phyloP scores from a whole-genome alignment of 2,888 invertebrate genomes.

The Pseudanteris insignis region DNA sequence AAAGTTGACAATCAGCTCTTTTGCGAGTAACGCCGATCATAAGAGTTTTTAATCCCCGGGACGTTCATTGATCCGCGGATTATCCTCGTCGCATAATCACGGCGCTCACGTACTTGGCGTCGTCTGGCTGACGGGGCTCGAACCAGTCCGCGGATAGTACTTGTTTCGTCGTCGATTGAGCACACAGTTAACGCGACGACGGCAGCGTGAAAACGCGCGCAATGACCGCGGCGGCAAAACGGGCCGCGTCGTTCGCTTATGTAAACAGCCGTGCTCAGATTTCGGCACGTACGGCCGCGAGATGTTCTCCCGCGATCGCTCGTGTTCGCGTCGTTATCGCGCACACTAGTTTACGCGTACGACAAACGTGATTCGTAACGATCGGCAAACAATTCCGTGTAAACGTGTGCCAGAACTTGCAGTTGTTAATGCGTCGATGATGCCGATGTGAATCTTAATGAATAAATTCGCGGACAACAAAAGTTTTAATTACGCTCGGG shows the following conservation, averaged over 20 bases:
- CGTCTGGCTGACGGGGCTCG: slow-evolving; percentile 1
- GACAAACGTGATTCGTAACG: slow-evolving; percentile 4
- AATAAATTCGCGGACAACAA: too few relatives aligned
- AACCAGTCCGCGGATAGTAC: slow-evolving; percentile 12
- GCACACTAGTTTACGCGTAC: slow-evolving; percentile 5
- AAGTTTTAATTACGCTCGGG: too few relatives aligned
- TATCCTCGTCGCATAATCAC: slow-evolving; percentile 23
- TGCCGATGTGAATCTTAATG: too few relatives aligned
- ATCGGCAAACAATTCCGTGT: slow-evolving; percentile 2
- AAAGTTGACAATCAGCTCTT: too few relatives aligned
- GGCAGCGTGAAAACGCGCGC: slow-evolving; percentile 8
- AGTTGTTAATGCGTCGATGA: too few relatives aligned
- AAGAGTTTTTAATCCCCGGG: too few relatives aligned
- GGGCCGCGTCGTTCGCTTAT: slow-evolving; percentile 8
- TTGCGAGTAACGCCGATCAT: too few relatives aligned
- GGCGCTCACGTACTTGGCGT: slow-evolving; percentile 2
- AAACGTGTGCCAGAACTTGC: too few relatives aligned
- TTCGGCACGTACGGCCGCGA: slow-evolving; percentile 21
- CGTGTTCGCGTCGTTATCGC: slow-evolving; percentile 17
- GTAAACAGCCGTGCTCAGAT: slow-evolving; percentile 23
- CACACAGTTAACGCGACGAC: slow-evolving; percentile 23
- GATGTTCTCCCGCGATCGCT: slow-evolving; percentile 3
- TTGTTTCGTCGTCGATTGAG: slow-evolving; percentile 36
- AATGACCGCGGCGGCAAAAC: slow-evolving; percentile 21
- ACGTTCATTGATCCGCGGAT: slow-evolving; percentile 25